Conservation (phyloP, 2,113 vertebrate species). For the Helogale parvula region DNA sequence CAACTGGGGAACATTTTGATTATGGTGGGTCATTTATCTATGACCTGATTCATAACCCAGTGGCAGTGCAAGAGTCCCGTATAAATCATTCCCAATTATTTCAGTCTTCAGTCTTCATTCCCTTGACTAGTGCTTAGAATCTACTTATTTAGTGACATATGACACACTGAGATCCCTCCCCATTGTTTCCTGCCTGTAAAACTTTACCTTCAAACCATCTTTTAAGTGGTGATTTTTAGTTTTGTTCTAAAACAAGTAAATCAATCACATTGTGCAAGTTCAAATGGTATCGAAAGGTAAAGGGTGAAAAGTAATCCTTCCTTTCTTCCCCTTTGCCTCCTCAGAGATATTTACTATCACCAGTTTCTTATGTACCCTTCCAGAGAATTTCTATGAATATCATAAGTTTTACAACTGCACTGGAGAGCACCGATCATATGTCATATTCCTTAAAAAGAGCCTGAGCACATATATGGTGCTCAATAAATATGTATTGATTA, state of each 20-base stretch:
- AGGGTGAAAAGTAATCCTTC: background rate
- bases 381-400: background rate
- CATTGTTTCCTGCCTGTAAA: background rate
- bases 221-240: background rate
- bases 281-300: background rate
- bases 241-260: background rate
- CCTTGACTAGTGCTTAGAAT: background rate
- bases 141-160: background rate
- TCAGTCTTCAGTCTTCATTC: background rate
- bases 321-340: background rate
- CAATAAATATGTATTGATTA: background rate
- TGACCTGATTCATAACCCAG: background rate
- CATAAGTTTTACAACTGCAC: background rate
- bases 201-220: background rate
- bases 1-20: background rate
- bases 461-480: background rate
- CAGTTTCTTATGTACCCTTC: background rate
- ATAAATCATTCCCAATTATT: background rate
- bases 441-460: background rate
- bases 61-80: background rate
- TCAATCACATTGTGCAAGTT: background rate
- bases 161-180: background rate
- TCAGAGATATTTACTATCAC: background rate
- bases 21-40: background rate
- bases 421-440: background rate